These are phyloP conservation scores for Enoplosus armatus DNA, from an alignment of 2,797 vertebrate species.

Conservation along the genomic window DNA sequence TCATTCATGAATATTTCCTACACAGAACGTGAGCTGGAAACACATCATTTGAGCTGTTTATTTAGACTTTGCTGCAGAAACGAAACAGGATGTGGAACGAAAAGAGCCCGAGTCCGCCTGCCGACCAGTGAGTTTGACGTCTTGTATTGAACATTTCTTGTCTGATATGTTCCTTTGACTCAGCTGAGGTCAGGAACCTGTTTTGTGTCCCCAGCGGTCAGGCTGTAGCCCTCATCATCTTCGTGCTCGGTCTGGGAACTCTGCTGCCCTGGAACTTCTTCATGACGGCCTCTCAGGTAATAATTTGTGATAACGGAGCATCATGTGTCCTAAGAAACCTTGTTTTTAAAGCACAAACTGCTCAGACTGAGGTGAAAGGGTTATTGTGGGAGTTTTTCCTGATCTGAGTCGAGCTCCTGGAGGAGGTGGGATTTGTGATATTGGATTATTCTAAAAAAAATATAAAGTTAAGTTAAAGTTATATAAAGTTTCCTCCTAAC, in stretches of 20 bases:
- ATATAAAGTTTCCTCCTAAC: no score
- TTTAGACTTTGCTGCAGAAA: neutral
- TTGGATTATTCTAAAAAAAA: no score
- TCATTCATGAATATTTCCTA: no score
- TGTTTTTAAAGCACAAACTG: no score
- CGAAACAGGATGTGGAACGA: constrained; percentile 49
- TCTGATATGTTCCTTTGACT: neutral
- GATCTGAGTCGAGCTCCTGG: no score
- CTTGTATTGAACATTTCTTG: neutral
- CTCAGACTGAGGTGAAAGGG: no score
- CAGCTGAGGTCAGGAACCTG: rapidly evolving
- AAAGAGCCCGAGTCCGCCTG: constrained; percentile 32
- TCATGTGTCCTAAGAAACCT: no score
- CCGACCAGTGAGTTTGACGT: constrained; percentile 51
- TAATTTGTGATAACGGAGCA: no score
- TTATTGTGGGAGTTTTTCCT: no score
- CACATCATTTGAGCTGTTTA: neutral
- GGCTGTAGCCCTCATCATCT: constrained; percentile 84
- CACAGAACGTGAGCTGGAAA: neutral
- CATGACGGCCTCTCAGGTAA: constrained; percentile 91
- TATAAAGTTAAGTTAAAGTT: no score
- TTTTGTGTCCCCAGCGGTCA: constrained; percentile 46
- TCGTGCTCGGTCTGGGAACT: constrained; percentile 90
- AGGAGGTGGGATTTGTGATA: no score
- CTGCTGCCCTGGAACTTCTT: constrained; percentile 98